Percentiles rank a stretch among this genome's conserved stretches.
phyloP scores from a whole-genome alignment of 1,140 invertebrate genomes.

The Papilio glaucus region DNA sequence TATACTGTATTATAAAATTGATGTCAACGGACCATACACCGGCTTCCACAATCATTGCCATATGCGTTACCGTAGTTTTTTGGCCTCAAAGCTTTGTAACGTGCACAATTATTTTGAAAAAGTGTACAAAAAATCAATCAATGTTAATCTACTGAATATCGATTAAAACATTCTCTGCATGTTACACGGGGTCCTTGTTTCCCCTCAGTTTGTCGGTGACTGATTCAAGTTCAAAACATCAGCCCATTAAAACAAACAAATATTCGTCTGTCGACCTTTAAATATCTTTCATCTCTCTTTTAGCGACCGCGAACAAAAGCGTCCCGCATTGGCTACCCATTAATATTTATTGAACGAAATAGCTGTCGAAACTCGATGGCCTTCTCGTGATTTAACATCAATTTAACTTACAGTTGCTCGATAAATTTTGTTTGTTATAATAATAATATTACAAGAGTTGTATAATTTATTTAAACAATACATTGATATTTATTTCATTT shows the following conservation, averaged over 20 bases:
- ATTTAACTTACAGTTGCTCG: slow-evolving; percentile 22
- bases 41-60: no score
- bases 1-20: no score
- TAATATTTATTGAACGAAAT: slow-evolving; percentile 65
- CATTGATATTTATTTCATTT: not conserved
- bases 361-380: slow-evolving; percentile 47
- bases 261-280: slow-evolving; percentile 41
- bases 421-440: not conserved
- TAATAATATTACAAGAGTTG: not conserved
- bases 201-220: not conserved
- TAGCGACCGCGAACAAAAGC: slow-evolving; percentile 48
- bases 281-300: slow-evolving; percentile 44
- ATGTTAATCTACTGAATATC: no score
- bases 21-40: no score
- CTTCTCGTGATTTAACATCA: slow-evolving; percentile 54
- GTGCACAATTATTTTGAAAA: no score
- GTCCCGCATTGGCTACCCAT: slow-evolving; percentile 54
- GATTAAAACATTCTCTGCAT: no score
- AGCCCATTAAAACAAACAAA: slow-evolving; percentile 41
- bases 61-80: no score
- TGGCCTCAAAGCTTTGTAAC: no score
- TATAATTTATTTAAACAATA: slow-evolving; percentile 5
- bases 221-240: slow-evolving; percentile 36
- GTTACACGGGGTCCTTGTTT: not conserved
- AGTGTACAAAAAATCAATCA: no score